phyloP scores from a whole-genome alignment of 2,888 invertebrate species.

The Tipula unca region DNA sequence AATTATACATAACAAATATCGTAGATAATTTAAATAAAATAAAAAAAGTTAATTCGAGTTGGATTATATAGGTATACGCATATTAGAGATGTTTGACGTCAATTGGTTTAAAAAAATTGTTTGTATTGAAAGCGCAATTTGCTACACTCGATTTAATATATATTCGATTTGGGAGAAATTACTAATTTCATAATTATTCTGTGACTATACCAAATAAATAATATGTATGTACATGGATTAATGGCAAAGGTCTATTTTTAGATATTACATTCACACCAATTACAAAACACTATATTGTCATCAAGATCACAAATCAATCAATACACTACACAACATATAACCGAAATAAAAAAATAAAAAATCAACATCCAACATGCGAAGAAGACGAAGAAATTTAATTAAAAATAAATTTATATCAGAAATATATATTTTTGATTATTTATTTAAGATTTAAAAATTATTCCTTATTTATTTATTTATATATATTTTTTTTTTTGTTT shows the following conservation, averaged over 20 bases:
- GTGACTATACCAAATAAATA: not conserved
- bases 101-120: not conserved
- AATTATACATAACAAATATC: not conserved
- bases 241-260: not conserved
- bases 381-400: not conserved
- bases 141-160: not conserved
- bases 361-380: not conserved
- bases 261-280: not conserved
- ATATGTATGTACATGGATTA: not conserved
- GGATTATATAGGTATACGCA: not conserved
- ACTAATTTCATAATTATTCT: not conserved
- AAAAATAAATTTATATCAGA: constrained; percentile 8
- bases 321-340: not conserved
- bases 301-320: constrained; percentile 19
- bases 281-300: not conserved
- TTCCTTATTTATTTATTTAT: not conserved
- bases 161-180: not conserved
- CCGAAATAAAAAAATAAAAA: not conserved
- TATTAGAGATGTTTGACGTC: not conserved
- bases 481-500: not conserved
- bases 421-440: not conserved
- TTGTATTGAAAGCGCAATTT: not conserved
- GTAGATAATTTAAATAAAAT: not conserved
- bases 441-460: not conserved
- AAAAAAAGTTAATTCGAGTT: not conserved